Conservation (phyloP, 2,113 vertebrate genomes). For the Hiodon tergisus region DNA sequence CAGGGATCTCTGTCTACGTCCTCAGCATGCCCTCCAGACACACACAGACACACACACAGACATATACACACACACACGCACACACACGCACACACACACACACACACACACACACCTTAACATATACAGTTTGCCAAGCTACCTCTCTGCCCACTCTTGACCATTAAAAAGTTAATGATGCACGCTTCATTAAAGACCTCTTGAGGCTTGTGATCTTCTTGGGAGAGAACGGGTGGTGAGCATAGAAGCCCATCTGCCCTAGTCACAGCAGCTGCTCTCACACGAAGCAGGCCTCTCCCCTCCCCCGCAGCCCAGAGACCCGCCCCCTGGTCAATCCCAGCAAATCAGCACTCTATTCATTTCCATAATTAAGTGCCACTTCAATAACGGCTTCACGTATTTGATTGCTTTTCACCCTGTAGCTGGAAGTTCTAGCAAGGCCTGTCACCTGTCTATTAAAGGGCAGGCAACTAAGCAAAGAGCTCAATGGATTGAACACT, state of each 20-base stretch:
- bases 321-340: conserved; percentile 41
- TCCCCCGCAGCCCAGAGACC: conserved; percentile 9
- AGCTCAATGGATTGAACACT: background rate
- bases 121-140: background rate
- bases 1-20: too few relatives aligned
- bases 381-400: conserved; percentile 40
- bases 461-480: background rate
- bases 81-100: too few relatives aligned
- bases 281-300: background rate
- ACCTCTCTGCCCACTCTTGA: background rate
- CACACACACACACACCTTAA: too few relatives aligned
- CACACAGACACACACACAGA: too few relatives aligned
- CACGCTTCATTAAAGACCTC: background rate
- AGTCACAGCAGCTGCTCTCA: background rate
- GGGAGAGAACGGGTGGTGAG: background rate
- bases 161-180: background rate
- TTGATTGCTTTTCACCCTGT: conserved; percentile 56
- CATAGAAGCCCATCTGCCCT: conserved; percentile 10
- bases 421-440: conserved; percentile 40
- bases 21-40: too few relatives aligned
- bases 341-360: conserved; percentile 66
- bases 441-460: background rate
- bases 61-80: too few relatives aligned
- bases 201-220: conserved; percentile 1
- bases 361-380: conserved; percentile 53